Evolutionary conservation across 2,888 invertebrate genomes (phyloP), one percentile per base, ranked within the genome.

Genomic region (Rosalia funebris): DNA sequence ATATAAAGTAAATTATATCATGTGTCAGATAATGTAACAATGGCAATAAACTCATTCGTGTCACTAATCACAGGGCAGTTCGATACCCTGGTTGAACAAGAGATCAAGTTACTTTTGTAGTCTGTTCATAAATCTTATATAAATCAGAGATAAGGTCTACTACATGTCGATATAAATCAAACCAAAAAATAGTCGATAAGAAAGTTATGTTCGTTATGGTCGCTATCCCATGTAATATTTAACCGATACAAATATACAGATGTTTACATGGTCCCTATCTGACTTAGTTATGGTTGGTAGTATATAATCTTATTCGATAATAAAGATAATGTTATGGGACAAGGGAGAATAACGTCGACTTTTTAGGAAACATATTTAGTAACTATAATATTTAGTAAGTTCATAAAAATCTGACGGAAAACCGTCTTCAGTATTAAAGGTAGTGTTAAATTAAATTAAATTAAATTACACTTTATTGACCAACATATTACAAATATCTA

Each of bases 171-270:
- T 34, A 60, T 60, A 60, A 60, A 60, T 60, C 60, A 60, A 53
- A 47, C 47, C 39, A 55, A 60, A 50, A 57, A 57, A 50, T 50
- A 36, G 16, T 42, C 45, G 41, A 59, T 58, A 58, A 59, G 36
- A 44, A 36, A 59, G 44, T 59, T 59, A 59, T 59, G 53, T 54
- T 32, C 41, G 45, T 10, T 17, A 39, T 46, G 46, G 20, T 39
- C n/a, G n/a, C n/a, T n/a, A n/a, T n/a, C n/a, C n/a, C n/a, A n/a
- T n/a, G n/a, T 31, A n/a, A 52, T 11, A 48, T 16, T 47, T 36
- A 57, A 20, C 50, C 19, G 39, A 50, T 16, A 25, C 16, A 44
- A 44, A 47, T 57, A 57, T 57, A 57, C 56, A 57, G 45, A 57
- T 48, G 47, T 47, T 37, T 57, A 47, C 19, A 39, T 2, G 41